phyloP scores from a whole-genome alignment of 2,797 vertebrate genomes.

The Artibeus lituratus region DNA sequence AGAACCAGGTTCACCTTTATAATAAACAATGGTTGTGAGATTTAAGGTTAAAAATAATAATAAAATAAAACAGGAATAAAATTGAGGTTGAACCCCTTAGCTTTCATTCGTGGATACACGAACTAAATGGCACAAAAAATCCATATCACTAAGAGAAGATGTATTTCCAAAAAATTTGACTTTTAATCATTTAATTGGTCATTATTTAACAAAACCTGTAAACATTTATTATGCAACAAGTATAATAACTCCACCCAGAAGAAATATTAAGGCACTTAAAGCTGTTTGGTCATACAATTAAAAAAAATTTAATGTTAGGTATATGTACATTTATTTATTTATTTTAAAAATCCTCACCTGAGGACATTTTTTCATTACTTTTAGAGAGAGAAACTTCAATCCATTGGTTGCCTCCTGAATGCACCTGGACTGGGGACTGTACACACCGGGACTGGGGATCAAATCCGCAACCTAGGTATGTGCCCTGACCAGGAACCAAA shows the following conservation, averaged over 20 bases:
- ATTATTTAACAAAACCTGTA: conserved; percentile 24
- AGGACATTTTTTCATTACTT: neutral
- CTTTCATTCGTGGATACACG: neutral
- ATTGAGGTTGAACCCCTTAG: neutral
- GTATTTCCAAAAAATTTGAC: neutral
- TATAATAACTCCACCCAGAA: neutral
- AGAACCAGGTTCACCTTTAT: neutral
- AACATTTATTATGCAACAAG: neutral
- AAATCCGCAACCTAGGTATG: neutral
- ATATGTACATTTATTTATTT: neutral
- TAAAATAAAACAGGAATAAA: neutral
- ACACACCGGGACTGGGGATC: neutral
- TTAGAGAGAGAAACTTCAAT: neutral
- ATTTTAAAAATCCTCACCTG: neutral
- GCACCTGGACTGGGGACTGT: no score
- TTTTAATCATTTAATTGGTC: neutral
- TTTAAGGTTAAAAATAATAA: conserved; percentile 8
- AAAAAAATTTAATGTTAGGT: neutral
- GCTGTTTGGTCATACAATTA: neutral
- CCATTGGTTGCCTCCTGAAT: neutral
- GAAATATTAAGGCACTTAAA: conserved; percentile 11
- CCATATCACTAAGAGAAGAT: neutral
- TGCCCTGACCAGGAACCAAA: neutral
- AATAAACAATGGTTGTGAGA: conserved; percentile 42
- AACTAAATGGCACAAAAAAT: neutral